Conservation (phyloP, 1,140 invertebrate species). For the Apocrypta bakeri region DNA sequence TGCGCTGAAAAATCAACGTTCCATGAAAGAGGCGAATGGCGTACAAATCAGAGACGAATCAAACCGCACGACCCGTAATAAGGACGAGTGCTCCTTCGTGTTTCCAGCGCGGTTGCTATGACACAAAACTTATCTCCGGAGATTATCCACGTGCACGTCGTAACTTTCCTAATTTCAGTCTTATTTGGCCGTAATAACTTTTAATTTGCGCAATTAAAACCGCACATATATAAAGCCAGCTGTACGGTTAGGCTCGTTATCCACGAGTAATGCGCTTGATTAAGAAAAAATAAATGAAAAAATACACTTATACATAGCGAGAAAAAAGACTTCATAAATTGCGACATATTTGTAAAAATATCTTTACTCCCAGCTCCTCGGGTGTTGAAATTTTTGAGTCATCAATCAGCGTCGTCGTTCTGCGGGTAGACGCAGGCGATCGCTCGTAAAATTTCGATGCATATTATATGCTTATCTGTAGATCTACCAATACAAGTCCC, state of each 20-base stretch:
- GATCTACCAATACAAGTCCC: neutral
- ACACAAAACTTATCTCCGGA: constrained; percentile 16
- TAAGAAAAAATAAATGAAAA: too few relatives aligned
- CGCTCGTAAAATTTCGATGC: neutral
- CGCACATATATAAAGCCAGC: neutral
- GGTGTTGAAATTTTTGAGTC: neutral
- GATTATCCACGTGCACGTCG: neutral
- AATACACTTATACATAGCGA: too few relatives aligned
- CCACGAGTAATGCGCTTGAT: too few relatives aligned
- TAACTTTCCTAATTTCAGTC: constrained; percentile 53
- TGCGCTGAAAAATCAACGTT: constrained; percentile 4
- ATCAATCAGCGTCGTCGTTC: neutral
- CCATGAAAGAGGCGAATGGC: constrained; percentile 14
- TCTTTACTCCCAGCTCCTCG: neutral
- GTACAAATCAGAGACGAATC: constrained; percentile 12
- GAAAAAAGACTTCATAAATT: too few relatives aligned
- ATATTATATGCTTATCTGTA: neutral
- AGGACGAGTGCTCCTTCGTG: constrained; percentile 21
- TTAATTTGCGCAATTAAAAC: constrained; percentile 26
- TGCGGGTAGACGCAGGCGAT: too few relatives aligned
- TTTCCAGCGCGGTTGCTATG: neutral
- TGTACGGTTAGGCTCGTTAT: neutral
- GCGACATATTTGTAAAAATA: neutral
- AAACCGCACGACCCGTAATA: neutral
- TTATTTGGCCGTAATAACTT: constrained; percentile 53